Evolutionary conservation across 2,113 vertebrate species (phyloP).

Genomic region (Ciconia stormi): DNA sequence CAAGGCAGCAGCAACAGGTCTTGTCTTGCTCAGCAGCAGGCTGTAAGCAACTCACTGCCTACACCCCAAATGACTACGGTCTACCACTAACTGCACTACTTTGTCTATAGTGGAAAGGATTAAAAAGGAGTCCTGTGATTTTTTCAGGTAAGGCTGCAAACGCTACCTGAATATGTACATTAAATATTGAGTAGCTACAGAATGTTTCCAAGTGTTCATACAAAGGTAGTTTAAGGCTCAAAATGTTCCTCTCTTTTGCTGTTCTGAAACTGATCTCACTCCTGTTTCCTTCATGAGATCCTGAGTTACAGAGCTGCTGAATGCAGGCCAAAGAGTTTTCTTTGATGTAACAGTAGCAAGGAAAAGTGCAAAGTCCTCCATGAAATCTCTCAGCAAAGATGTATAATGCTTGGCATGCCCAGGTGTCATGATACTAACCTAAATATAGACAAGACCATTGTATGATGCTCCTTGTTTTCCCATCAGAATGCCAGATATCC

Average conservation of each 20-base stretch:
- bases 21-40: neutral
- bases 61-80: neutral
- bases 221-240: neutral
- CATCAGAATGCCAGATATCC: neutral
- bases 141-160: neutral
- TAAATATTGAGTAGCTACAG: neutral
- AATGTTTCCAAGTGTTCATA: neutral
- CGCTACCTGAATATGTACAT: neutral
- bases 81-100: neutral
- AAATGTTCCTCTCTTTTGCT: neutral
- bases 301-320: neutral
- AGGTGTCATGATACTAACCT: neutral
- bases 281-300: neutral
- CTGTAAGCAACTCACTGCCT: neutral
- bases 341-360: neutral
- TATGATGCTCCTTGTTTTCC: neutral
- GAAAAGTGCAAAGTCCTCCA: neutral
- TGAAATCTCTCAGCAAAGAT: neutral
- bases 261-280: neutral
- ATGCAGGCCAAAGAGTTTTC: neutral
- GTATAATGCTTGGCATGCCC: neutral
- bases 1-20: neutral
- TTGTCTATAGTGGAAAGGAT: neutral
- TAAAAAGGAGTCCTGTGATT: neutral
- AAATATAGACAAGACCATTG: neutral